A percentile compares a stretch with the other conserved stretches of the same genome.
phyloP scores from a whole-genome alignment of 2,888 invertebrate genomes.

The Blastobasis adustella region DNA sequence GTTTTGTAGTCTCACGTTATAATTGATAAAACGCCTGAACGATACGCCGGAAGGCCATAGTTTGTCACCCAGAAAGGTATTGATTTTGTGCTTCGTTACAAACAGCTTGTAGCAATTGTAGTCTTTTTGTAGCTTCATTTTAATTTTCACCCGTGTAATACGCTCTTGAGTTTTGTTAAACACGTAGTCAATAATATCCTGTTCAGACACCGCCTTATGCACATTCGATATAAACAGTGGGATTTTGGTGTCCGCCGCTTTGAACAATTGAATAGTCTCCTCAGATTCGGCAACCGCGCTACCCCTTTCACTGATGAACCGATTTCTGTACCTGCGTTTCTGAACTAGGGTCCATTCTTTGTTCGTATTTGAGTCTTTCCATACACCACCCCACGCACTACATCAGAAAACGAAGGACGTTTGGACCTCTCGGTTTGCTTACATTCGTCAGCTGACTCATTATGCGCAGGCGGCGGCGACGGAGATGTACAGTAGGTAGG shows the following conservation, averaged over 20 bases:
- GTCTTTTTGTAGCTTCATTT: conserved; percentile 3
- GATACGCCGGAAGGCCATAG: conserved; percentile 9
- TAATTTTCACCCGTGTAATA: conserved; percentile 5
- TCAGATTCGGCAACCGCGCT: conserved; percentile 1
- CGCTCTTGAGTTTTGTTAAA: conserved; percentile 3
- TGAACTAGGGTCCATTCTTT: background rate
- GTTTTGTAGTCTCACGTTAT: too few species aligned
- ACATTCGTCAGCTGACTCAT: too few species aligned
- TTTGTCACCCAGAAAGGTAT: conserved; percentile 6
- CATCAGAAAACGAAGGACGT: too few species aligned
- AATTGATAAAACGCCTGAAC: conserved; percentile 7
- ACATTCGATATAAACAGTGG: too few species aligned
- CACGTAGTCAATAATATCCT: conserved; percentile 7
- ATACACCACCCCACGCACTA: too few species aligned
- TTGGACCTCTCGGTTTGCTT: too few species aligned
- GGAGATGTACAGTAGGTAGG: too few species aligned
- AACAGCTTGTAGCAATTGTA: conserved; percentile 8
- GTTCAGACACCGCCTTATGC: background rate
- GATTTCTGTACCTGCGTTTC: conserved; percentile 5
- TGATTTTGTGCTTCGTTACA: conserved; percentile 8
- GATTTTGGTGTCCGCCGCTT: too few species aligned
- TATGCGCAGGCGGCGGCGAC: too few species aligned
- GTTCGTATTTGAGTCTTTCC: background rate
- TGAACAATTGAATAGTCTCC: too few species aligned
- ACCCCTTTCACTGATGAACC: conserved; percentile 3